Evolutionary conservation across 1,140 invertebrate genomes (phyloP).

Genomic region (Cephus cinctus): DNA sequence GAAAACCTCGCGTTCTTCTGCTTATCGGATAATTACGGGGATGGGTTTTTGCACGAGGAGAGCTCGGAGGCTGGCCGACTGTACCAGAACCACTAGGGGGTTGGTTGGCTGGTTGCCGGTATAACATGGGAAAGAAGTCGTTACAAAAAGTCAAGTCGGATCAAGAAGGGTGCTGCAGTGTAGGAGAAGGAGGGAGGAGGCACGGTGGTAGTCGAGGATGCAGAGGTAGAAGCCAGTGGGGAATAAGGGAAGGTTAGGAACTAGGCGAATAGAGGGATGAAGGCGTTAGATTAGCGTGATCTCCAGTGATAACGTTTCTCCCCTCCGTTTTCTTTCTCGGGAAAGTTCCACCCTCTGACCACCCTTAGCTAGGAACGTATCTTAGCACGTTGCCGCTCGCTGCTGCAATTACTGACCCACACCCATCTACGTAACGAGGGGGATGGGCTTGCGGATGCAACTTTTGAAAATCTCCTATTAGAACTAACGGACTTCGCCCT

Average conservation of each 20-base stretch:
- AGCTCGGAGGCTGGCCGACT: too few relatives aligned
- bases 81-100: too few relatives aligned
- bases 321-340: slow-evolving; percentile 18
- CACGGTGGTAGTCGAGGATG: too few relatives aligned
- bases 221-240: too few relatives aligned
- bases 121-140: slow-evolving; percentile 38
- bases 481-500: slow-evolving; percentile 44
- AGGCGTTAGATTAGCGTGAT: slow-evolving; percentile 54
- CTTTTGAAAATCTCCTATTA: slow-evolving; percentile 54
- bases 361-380: slow-evolving; percentile 16
- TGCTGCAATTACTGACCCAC: slow-evolving; percentile 41
- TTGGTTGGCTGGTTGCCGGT: too few relatives aligned
- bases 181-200: slow-evolving; percentile 21
- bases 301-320: slow-evolving; percentile 49
- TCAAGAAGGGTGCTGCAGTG: slow-evolving; percentile 32
- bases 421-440: too few relatives aligned
- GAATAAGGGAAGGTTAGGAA: too few relatives aligned
- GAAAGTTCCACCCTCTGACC: slow-evolving; percentile 15
- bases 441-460: slow-evolving; percentile 40
- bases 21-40: slow-evolving; percentile 45
- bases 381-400: slow-evolving; percentile 42
- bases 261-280: too few relatives aligned
- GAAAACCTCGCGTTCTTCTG: slow-evolving; percentile 21
- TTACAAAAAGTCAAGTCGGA: slow-evolving; percentile 49
- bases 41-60: slow-evolving; percentile 15